Percentiles rank a stretch among this genome's conserved stretches.
These are phyloP conservation scores for Chalcis sispes DNA, from an alignment of 2,888 invertebrate species.

Conservation along the genomic window DNA sequence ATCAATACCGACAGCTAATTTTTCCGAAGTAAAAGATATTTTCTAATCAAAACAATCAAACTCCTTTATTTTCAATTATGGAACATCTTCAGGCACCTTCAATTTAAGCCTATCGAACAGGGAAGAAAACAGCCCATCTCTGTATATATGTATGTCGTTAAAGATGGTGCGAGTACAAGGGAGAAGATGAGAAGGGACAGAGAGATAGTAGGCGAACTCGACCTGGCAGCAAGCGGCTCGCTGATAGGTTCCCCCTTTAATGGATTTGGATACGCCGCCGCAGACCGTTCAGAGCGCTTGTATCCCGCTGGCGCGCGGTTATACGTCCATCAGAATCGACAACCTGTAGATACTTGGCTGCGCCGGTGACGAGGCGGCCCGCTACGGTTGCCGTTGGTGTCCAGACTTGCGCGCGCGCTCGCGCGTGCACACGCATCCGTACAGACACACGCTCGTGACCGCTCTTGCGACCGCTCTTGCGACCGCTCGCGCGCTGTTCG, in stretches of 20 bases:
- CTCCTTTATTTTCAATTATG: background rate
- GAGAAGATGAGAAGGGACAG: background rate
- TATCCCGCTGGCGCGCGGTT: constrained; percentile 9
- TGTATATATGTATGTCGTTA: background rate
- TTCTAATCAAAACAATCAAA: too few relatives aligned
- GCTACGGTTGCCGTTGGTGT: background rate
- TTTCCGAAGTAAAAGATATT: too few relatives aligned
- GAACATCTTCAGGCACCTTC: background rate
- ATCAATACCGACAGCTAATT: too few relatives aligned
- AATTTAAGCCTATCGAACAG: background rate
- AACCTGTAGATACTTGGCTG: constrained; percentile 66
- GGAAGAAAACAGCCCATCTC: background rate
- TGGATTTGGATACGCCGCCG: constrained; percentile 40
- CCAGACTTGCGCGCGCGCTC: background rate
- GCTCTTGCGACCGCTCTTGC: too few relatives aligned
- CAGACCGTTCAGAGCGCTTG: constrained; percentile 53
- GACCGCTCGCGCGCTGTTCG: background rate
- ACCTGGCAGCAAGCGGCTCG: background rate
- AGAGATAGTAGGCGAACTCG: background rate
- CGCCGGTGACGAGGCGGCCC: constrained; percentile 12
- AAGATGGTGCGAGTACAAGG: background rate
- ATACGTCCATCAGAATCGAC: constrained; percentile 65
- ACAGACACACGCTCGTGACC: background rate
- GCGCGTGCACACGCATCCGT: background rate
- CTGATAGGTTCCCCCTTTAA: constrained; percentile 20